Percentiles rank a stretch among this genome's conserved stretches.
phyloP scores from a whole-genome alignment of 37 sponge, comb jelly and placozoan species.

The Aphrocallistes beatrix region DNA sequence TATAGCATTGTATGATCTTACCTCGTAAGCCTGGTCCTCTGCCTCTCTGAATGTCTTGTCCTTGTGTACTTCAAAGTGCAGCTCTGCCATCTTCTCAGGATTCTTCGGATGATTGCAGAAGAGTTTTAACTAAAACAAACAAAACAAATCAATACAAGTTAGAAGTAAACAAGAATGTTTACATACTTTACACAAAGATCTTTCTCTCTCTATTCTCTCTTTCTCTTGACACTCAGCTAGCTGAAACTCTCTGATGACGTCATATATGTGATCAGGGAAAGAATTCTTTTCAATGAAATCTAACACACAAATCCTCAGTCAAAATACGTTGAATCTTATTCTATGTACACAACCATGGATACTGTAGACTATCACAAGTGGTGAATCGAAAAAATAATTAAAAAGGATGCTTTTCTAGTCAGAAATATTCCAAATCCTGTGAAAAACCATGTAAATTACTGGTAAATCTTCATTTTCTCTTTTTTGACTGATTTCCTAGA shows the following conservation, averaged over 20 bases:
- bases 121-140: conserved; percentile 44
- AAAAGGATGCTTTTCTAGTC: too few species aligned
- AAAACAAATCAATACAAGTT: neutral
- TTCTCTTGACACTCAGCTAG: conserved; percentile 33
- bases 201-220: conserved; percentile 44
- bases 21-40: conserved; percentile 39
- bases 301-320: conserved; percentile 21
- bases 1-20: conserved; percentile 22
- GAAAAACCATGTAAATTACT: too few species aligned
- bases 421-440: too few species aligned
- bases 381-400: too few species aligned
- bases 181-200: conserved; percentile 60
- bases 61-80: conserved; percentile 57
- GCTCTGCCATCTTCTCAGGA: conserved; percentile 29
- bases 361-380: too few species aligned
- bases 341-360: too few species aligned
- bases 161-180: neutral
- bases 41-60: conserved; percentile 48
- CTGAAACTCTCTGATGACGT: conserved; percentile 34
- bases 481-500: neutral
- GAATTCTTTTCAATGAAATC: conserved; percentile 36
- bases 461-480: neutral
- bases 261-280: conserved; percentile 51
- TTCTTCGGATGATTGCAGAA: conserved; percentile 47
- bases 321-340: too few species aligned